Evolutionary conservation across 2,113 vertebrate genomes (phyloP).

Genomic region (Erpornis zantholeuca): DNA sequence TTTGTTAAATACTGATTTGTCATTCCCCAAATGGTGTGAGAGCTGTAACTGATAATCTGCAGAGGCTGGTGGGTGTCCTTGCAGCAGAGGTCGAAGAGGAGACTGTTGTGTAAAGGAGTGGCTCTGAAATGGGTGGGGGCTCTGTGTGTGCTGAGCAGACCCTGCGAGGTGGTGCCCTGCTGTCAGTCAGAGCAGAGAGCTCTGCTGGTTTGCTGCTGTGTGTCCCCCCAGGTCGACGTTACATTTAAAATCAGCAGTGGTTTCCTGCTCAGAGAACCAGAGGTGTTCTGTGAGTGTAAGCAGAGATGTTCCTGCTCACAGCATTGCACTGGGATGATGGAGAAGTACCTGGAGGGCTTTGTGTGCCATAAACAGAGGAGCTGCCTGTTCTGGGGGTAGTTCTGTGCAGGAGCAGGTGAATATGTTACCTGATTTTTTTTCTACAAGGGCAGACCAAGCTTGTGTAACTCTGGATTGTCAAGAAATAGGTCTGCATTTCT

Average conservation of each 20-base stretch:
- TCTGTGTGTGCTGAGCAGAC: not conserved
- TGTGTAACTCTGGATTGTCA: not conserved
- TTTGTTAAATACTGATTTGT: not conserved
- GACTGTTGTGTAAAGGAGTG: not conserved
- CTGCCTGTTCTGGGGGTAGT: not conserved
- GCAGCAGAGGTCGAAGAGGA: not conserved
- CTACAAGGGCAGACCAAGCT: not conserved
- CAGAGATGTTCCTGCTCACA: fast-evolving
- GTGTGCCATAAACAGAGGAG: not conserved
- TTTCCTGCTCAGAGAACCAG: not conserved
- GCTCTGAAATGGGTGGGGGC: not conserved
- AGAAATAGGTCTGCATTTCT: not conserved
- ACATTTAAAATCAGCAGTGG: not conserved
- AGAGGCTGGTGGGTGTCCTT: not conserved
- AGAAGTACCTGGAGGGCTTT: not conserved
- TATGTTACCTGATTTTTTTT: not conserved
- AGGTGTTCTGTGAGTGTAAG: not conserved
- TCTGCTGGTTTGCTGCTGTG: fast-evolving
- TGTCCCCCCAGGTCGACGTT: not conserved
- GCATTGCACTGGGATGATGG: fast-evolving
- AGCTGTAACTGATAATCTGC: not conserved
- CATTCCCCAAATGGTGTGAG: not conserved
- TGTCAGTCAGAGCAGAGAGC: not conserved
- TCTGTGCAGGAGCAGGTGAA: not conserved
- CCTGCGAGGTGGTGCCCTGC: fast-evolving